These are phyloP conservation scores for Anthonomus grandis DNA, from an alignment of 1,140 invertebrate species.

Conservation along the genomic window DNA sequence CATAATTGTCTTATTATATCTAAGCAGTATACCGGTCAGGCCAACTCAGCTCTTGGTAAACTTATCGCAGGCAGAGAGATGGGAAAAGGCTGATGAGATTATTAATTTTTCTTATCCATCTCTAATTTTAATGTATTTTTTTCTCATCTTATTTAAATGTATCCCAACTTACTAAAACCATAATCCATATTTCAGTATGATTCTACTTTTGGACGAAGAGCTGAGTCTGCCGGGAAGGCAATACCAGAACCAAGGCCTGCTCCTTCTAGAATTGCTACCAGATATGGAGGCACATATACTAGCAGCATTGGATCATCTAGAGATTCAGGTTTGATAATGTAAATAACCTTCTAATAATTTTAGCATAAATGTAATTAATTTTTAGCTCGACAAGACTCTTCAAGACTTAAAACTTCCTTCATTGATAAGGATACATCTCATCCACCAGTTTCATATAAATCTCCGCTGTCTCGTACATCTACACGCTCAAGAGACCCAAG, in stretches of 20 bases:
- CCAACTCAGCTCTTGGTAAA: no score
- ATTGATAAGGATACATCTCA: slow-evolving; percentile 40
- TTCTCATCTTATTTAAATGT: no score
- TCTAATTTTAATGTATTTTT: no score
- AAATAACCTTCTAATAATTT: neutral
- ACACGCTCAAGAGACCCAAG: slow-evolving; percentile 46
- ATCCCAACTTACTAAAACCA: no score
- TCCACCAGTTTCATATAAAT: slow-evolving; percentile 43
- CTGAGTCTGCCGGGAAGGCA: slow-evolving; percentile 19
- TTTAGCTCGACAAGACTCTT: slow-evolving; percentile 23
- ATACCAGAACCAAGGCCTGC: slow-evolving; percentile 30
- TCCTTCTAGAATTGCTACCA: slow-evolving; percentile 28
- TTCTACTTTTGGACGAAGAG: slow-evolving; percentile 26
- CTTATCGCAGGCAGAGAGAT: no score
- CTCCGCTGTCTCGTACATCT: slow-evolving; percentile 28
- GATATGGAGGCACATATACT: slow-evolving; percentile 34
- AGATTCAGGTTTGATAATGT: neutral
- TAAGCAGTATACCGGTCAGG: no score
- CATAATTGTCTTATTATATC: no score
- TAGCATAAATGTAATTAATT: neutral
- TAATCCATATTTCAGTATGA: slow-evolving; percentile 41
- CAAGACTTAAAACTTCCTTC: slow-evolving; percentile 33
- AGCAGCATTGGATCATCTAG: slow-evolving; percentile 11
- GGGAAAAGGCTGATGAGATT: no score
- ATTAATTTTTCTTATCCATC: no score